Evolutionary conservation across 2,797 vertebrate species (phyloP).

Genomic region (Scleropages formosus): DNA sequence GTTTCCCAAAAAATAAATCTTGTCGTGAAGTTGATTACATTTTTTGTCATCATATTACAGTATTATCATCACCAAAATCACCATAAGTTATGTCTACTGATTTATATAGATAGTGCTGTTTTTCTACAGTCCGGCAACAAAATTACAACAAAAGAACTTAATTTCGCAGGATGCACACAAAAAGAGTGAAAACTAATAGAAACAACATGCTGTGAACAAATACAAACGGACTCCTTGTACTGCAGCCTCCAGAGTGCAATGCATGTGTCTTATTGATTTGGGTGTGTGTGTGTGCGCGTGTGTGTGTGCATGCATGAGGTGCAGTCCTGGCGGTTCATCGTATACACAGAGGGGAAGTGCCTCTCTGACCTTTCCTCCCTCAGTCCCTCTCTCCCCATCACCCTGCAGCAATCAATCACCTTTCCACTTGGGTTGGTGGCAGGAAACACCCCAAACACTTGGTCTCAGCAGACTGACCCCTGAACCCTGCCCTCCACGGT

Average conservation of each 20-base stretch:
- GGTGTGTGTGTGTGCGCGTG: slow-evolving; percentile 5
- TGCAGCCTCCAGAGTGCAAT: slow-evolving; percentile 68
- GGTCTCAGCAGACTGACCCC: slow-evolving; percentile 90
- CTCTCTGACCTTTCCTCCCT: slow-evolving; percentile 83
- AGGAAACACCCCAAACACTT: slow-evolving; percentile 97
- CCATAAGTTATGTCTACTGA: too few relatives aligned
- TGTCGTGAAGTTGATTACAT: too few relatives aligned
- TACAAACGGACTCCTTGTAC: slow-evolving; percentile 76
- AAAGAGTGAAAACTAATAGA: slow-evolving; percentile 65
- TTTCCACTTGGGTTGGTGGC: slow-evolving; percentile 98
- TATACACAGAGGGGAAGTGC: slow-evolving; percentile 76
- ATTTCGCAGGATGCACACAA: slow-evolving; percentile 42
- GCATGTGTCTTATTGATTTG: slow-evolving; percentile 87
- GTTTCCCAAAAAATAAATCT: too few relatives aligned
- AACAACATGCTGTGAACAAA: slow-evolving; percentile 76
- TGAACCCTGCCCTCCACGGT: slow-evolving; percentile 75
- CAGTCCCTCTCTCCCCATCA: slow-evolving; percentile 51
- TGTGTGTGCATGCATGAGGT: too few relatives aligned
- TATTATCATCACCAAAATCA: too few relatives aligned
- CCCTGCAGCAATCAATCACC: slow-evolving; percentile 91
- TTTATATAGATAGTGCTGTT: too few relatives aligned
- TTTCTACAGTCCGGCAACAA: not conserved
- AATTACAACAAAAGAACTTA: not conserved
- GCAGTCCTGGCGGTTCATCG: slow-evolving; percentile 67
- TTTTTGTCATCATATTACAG: too few relatives aligned